Evolutionary conservation across 2,888 invertebrate species (phyloP), one percentile per base, ranked within the genome.

Genomic region (Tenthredo scrophulariae): DNA sequence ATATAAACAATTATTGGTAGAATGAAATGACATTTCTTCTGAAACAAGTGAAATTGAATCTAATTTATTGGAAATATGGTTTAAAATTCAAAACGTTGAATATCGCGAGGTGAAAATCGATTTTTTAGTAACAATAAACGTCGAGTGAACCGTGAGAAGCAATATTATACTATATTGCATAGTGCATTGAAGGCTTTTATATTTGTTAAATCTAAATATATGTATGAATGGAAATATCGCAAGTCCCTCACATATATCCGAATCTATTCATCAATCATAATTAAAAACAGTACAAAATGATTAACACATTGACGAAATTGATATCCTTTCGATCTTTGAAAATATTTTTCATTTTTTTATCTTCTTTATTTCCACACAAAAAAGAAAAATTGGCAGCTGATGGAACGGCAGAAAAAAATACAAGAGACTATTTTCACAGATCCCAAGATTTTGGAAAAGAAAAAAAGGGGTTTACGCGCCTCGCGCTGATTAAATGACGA

Each of bases 231-330:
- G 13, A 3, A 46, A 46, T 46, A 46, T 15, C 46, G 46, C 18
- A n/a, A 7, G n/a, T 7, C n/a, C 54, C 1, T 50, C 50, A 6
- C n/a, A n/a, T n/a, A n/a, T n/a, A 50, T 54, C 54, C 18, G n/a
- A 54, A 54, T 54, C n/a, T n/a, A 54, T 54, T 54, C 54, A 54
- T 54, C 54, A 54, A 54, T 54, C 54, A 54, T 54, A 54, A 54
- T 54, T 54, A n/a, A 7, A n/a, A 54, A n/a, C n/a, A 4, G 7
- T 5, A n/a, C 5, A 4, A n/a, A 54, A 54, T n/a, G 18, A 54
- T 7, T 54, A 1, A 7, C 54, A 54, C 7, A 1, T 54, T n/a
- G n/a, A 54, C 0, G n/a, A 54, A n/a, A n/a, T 50, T 18, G 54
- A n/a, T 7, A n/a, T 7, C 6, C n/a, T 7, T 54, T 54, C 6